Evolutionary conservation across 2,888 invertebrate genomes (phyloP), one percentile per base, ranked within the genome.

Genomic region (Esperia sulphurella): DNA sequence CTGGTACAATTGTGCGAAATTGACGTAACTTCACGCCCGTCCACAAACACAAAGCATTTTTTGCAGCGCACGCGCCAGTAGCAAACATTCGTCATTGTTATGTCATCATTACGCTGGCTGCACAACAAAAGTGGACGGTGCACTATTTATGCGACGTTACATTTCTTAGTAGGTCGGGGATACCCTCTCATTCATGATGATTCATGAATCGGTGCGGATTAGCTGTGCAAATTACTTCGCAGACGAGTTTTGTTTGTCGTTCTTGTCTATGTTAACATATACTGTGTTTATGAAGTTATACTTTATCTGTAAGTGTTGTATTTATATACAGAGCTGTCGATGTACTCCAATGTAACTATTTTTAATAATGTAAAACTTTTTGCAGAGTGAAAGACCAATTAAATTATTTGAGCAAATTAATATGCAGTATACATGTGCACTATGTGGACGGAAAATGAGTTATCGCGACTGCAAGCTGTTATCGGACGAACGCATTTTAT

Each of bases 1-100:
- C 83, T 86, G 64, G 84, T 88, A 86, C 74, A 79, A 79, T 83
- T 88, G 87, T 89, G 89, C 89, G 87, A 88, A 89, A 78, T 80
- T 81, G 80, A 81, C 83, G 85, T 83, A 86, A 85, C 79, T 79
- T 73, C 67, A 71, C 70, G 71, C 69, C 72, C 75, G 72, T 77
- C 75, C 65, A 71, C 74, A 70, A 72, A 61, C 73, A 68, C 65
- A 55, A 43, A 63, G 58, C 56, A 65, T 78, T 81, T 80, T 82
- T 79, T 77, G 74, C 70, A 63, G 61, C 64, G 79, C 86, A 81
- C 87, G 84, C 73, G 83, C 78, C 76, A 55, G 58, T 58, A 55
- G 61, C 59, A 62, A 70, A 65, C 68, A 70, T 70, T 67, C 63
- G 63, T 76, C 75, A 79, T 88, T 86, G 83, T 87, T 77, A 74